phyloP scores from a whole-genome alignment of 2,113 vertebrate species.

The Apeltes quadracus region DNA sequence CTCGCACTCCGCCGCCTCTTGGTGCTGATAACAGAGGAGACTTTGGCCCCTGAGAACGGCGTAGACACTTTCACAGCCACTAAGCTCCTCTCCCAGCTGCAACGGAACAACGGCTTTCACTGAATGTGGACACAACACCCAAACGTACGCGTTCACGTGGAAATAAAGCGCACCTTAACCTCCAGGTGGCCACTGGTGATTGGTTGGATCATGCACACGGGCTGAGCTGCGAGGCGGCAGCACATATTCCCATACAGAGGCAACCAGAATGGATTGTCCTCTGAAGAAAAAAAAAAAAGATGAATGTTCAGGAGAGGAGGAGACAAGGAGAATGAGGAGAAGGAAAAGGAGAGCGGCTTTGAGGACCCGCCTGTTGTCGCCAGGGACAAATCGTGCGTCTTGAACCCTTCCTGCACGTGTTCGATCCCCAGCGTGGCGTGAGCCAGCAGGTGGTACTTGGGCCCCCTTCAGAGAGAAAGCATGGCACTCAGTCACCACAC shows the following conservation, averaged over 20 bases:
- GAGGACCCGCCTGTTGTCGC: slow-evolving; percentile 78
- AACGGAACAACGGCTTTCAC: background rate
- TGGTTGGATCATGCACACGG: slow-evolving; percentile 84
- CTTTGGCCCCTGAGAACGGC: slow-evolving; percentile 80
- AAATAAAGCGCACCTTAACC: slow-evolving; percentile 64
- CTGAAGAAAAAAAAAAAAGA: slow-evolving; percentile 54
- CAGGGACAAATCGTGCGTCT: slow-evolving; percentile 86
- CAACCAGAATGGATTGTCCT: slow-evolving; percentile 87
- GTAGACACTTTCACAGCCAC: slow-evolving; percentile 68
- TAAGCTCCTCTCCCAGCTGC: slow-evolving; percentile 74
- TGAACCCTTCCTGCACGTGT: slow-evolving; percentile 85
- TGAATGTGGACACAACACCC: background rate
- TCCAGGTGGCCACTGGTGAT: slow-evolving; percentile 70
- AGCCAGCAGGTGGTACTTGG: slow-evolving; percentile 87
- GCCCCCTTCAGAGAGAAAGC: slow-evolving; percentile 75
- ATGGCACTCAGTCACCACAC: background rate
- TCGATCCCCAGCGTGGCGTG: slow-evolving; percentile 81
- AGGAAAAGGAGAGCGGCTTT: background rate
- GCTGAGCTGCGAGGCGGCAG: slow-evolving; percentile 87
- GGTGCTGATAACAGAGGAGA: slow-evolving; percentile 80
- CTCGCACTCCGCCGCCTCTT: slow-evolving; percentile 64
- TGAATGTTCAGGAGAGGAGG: background rate
- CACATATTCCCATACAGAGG: slow-evolving; percentile 89
- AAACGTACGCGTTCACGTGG: background rate
- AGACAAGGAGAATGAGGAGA: background rate